Evolutionary conservation across 2,113 vertebrate genomes (phyloP), one percentile per base, ranked within the genome.

Genomic region (Eurystomus gularis): DNA sequence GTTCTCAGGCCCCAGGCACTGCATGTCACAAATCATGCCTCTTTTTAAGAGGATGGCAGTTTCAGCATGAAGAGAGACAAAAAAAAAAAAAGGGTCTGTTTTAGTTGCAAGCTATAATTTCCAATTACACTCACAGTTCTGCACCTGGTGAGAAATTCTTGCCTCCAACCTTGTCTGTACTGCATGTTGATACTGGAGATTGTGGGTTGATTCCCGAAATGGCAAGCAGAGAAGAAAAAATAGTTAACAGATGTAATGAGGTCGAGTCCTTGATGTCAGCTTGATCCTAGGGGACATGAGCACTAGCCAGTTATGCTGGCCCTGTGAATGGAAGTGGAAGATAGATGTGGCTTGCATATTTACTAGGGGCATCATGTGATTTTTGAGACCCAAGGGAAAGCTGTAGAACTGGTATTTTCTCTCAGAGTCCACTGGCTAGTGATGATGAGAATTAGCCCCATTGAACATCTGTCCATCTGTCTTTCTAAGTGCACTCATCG

Each of bases 381-480:
- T 92, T 91, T 91, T 95, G 75, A 93, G 86, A 85, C 88, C 78
- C 96, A 55, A 54, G 96, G 79, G 93, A 94, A 96, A 72, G 87
- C 89, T 88, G 77, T 46, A 68, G 79, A 88, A 95, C 90, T 92
- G 91, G 96, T 93, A 78, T 86, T 79, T 95, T 91, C 64, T 95
- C 89, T 91, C 14, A 9, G 78, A 96, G 88, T 94, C 92, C 73
- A 88, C 83, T 92, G 92, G 91, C 79, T 96, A 94, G 94, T 88
- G 87, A 93, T 95, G 88, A 96, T 95, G 95, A 95, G 94, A 97
- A 96, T 97, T 96, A 96, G 95, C 96, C 88, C 92, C 92, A 95
- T 91, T 96, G 95, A 96, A 97, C 96, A 97, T 96, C 95, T 96
- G 94, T 94, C 94, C 70, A 93, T 94, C 95, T 94, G 93, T 95